phyloP scores from a whole-genome alignment of 2,888 invertebrate species.

The Chrysina gloriosa region DNA sequence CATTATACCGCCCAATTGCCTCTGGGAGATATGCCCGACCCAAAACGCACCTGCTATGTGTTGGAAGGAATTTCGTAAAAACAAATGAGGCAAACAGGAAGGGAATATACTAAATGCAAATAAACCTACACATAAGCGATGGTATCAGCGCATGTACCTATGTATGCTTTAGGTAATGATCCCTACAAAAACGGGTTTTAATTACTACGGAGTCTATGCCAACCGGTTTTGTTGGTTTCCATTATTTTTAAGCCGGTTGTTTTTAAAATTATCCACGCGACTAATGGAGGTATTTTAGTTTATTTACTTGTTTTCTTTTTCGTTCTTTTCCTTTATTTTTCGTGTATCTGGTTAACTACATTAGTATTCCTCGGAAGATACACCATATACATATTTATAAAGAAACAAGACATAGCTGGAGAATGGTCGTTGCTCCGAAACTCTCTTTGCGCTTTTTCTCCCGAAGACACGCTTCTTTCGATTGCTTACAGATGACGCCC shows the following conservation, averaged over 20 bases:
- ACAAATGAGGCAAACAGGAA: conserved; percentile 50
- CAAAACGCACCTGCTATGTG: conserved; percentile 46
- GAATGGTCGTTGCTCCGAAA: conserved; percentile 6
- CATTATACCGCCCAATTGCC: conserved; percentile 57
- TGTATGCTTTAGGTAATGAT: conserved; percentile 6
- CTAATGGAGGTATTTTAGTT: conserved; percentile 22
- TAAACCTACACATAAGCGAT: conserved; percentile 48
- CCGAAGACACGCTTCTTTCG: conserved; percentile 12
- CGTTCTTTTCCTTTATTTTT: background rate
- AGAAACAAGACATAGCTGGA: background rate
- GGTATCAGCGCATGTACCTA: background rate
- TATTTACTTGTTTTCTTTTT: conserved; percentile 11
- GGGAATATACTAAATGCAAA: conserved; percentile 51
- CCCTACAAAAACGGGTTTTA: conserved; percentile 17
- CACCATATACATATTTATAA: conserved; percentile 32
- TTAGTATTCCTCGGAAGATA: conserved; percentile 17
- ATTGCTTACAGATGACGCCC: conserved; percentile 39
- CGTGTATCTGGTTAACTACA: background rate
- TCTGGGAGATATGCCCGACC: conserved; percentile 49
- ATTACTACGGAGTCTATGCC: background rate
- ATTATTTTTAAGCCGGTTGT: conserved; percentile 11
- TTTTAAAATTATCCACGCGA: background rate
- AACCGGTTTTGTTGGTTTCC: conserved; percentile 17
- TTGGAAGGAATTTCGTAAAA: conserved; percentile 50
- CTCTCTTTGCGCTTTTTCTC: conserved; percentile 4